Evolutionary conservation across 2,888 invertebrate species (phyloP), one percentile per base, ranked within the genome.

Genomic region (Orchesellides sinensis): DNA sequence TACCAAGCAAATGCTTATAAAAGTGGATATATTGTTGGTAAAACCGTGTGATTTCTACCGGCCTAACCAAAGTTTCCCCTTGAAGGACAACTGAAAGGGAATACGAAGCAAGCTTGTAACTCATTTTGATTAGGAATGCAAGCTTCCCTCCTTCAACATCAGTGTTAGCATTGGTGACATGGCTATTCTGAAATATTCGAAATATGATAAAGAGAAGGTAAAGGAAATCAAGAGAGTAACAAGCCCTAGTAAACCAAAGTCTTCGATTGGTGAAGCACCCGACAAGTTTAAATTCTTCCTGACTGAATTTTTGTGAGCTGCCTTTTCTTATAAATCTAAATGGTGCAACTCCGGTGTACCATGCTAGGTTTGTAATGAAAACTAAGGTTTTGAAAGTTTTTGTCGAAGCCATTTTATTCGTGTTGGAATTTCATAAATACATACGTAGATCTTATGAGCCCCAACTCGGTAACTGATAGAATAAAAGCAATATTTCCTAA

Each of bases 1-100:
- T 47, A 72, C 80, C 52, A 40, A 63, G 54, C 2, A 73, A 25
- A 6, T 75, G 17, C n/a, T 59, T 23, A 19, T 52, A 81, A 27
- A 68, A 75, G 0, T 10, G 0, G 10, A 74, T 14, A n/a, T 75
- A 81, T 14, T 23, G 21, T 0, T 47, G 32, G 32, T 52, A 21
- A 21, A 81, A 81, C 1, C 3, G 12, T 14, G 74, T 68, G 0
- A 49, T 6, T 21, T 81, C 68, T 1, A 32, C 17, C 74, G 74
- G 68, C 23, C 27, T 45, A n/a, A 12, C 27, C 2, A 56, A 35
- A 0, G 54, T 75, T 1, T 68, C 45, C 0, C 47, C 23, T 12
- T 74, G 66, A 25, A 81, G 6, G 5, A 68, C 35, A 6, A 61
- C 27, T 14, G 66, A 10, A 40, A 81, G 66, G 4, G 40, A 14